Conservation (phyloP, 2,888 invertebrate genomes). For the Petrophora chlorosata region DNA sequence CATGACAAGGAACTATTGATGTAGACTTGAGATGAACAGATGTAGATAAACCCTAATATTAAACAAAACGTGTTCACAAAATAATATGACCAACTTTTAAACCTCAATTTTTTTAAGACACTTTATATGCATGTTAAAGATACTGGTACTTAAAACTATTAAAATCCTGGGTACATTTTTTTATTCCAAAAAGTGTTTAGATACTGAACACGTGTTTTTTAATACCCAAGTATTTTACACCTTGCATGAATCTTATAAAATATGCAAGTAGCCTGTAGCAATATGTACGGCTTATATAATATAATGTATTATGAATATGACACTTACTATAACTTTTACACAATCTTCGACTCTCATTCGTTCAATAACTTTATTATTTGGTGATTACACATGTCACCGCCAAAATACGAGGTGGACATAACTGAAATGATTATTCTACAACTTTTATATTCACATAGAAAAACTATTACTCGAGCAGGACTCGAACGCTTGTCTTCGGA, state of each 20-base stretch:
- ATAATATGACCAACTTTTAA: neutral
- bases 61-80: conserved; percentile 44
- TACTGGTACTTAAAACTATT: too few relatives aligned
- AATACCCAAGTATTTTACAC: neutral
- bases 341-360: conserved; percentile 58
- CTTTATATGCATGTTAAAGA: neutral
- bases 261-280: conserved; percentile 55
- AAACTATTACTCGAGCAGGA: too few relatives aligned
- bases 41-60: conserved; percentile 13
- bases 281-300: conserved; percentile 67
- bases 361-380: conserved; percentile 67
- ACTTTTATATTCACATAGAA: too few relatives aligned
- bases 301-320: conserved; percentile 55
- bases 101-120: neutral
- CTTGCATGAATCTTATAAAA: conserved; percentile 40
- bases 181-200: too few relatives aligned
- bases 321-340: conserved; percentile 47
- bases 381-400: conserved; percentile 51
- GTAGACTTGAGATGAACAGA: conserved; percentile 71
- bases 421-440: neutral
- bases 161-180: too few relatives aligned
- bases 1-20: conserved; percentile 83
- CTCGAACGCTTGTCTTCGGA: too few relatives aligned
- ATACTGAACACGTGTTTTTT: conserved; percentile 2
- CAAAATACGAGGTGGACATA: conserved; percentile 21